A percentile compares a stretch with the other conserved stretches of the same genome.
phyloP scores from a whole-genome alignment of 2,888 invertebrate species.

The Physocephala rufipes region DNA sequence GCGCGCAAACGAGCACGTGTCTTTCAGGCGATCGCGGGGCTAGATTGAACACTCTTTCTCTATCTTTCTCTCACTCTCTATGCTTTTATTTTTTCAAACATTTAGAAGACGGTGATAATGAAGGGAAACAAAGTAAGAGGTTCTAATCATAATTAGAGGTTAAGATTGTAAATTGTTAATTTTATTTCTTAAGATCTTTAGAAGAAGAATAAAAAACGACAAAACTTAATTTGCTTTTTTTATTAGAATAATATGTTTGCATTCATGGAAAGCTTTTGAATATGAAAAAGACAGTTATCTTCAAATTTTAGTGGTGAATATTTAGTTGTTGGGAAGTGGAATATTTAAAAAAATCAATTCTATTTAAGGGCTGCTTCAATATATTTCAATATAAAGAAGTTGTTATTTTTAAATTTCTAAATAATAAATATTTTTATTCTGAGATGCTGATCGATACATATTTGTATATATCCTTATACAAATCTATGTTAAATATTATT shows the following conservation, averaged over 20 bases:
- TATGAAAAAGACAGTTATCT: neutral
- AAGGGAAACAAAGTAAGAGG: neutral
- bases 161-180: slow-evolving; percentile 50
- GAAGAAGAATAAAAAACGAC: no score
- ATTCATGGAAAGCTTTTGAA: neutral
- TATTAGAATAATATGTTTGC: slow-evolving; percentile 2
- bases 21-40: no score
- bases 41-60: neutral
- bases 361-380: no score
- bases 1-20: neutral
- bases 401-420: no score
- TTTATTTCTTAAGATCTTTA: slow-evolving; percentile 37
- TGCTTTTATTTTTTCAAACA: neutral
- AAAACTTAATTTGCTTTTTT: slow-evolving; percentile 33
- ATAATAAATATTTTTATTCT: no score
- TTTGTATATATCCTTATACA: no score
- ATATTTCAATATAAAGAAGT: no score
- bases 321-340: slow-evolving; percentile 45
- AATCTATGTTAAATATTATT: no score
- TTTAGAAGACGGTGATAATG: neutral
- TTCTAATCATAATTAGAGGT: slow-evolving; percentile 26
- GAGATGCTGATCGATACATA: no score
- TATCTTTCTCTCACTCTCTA: no score
- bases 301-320: neutral
- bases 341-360: no score